A percentile compares a stretch with the other conserved stretches of the same genome.
These are phyloP conservation scores for Strigamia maritima DNA, from an alignment of 2,888 invertebrate genomes.

Conservation along the genomic window DNA sequence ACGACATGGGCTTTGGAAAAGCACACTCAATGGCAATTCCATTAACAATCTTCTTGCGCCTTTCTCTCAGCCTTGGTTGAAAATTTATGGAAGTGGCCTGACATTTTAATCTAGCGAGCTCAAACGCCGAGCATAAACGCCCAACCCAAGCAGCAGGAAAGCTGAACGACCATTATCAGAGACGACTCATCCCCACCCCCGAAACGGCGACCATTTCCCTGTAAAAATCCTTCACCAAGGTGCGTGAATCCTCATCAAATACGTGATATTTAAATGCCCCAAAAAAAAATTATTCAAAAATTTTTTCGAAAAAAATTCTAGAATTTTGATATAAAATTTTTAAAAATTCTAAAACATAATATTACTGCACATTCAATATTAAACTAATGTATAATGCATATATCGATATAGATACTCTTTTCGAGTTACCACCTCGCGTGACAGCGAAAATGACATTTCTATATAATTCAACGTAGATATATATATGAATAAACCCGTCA, in stretches of 20 bases:
- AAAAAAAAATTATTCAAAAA: no score
- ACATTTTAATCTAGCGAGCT: constrained; percentile 25
- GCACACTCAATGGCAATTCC: constrained; percentile 20
- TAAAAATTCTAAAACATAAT: not conserved
- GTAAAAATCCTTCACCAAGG: not conserved
- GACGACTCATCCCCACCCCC: constrained; percentile 6
- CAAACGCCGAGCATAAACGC: constrained; percentile 23
- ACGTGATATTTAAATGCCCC: not conserved
- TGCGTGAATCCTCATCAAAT: not conserved
- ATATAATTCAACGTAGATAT: not conserved
- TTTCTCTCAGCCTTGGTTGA: constrained; percentile 24
- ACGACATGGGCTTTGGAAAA: constrained; percentile 24
- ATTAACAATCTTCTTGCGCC: constrained; percentile 27
- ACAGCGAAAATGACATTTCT: not conserved
- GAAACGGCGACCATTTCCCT: not conserved
- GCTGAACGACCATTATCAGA: constrained; percentile 7
- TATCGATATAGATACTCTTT: not conserved
- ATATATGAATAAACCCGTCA: not conserved
- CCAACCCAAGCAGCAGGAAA: constrained; percentile 23
- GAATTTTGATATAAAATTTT: no score
- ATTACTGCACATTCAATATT: not conserved
- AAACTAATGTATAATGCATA: not conserved
- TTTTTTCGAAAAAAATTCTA: not conserved
- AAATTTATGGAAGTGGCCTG: constrained; percentile 27
- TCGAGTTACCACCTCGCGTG: not conserved